These are phyloP conservation scores for Caenorhabditis drosophilae DNA, from an alignment of 2,888 invertebrate species.

Conservation along the genomic window DNA sequence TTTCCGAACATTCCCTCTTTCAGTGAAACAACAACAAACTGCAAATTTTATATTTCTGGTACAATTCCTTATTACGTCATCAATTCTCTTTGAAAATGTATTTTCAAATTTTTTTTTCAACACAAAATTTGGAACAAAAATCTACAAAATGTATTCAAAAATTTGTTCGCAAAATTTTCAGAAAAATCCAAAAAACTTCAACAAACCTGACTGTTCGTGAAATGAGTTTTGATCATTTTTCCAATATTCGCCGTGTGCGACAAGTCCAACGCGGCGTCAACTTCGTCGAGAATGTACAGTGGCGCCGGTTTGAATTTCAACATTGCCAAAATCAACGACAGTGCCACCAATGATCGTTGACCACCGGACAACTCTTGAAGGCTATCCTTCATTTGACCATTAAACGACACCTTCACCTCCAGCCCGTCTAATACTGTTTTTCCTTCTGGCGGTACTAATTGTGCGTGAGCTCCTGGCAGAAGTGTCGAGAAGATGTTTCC, in stretches of 20 bases:
- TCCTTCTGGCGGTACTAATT: conserved; percentile 80
- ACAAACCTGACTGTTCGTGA: conserved; percentile 82
- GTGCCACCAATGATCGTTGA: conserved; percentile 82
- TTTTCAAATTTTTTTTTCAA: conserved; percentile 8
- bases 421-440: conserved; percentile 82
- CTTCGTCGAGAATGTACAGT: conserved; percentile 96
- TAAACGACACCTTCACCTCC: conserved; percentile 88
- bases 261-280: conserved; percentile 92
- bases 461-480: conserved; percentile 87
- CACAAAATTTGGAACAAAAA: neutral
- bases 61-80: too few relatives aligned
- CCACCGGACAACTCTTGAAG: conserved; percentile 92
- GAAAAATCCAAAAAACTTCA: neutral
- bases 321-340: conserved; percentile 94
- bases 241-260: conserved; percentile 99
- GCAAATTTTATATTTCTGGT: conserved; percentile 4
- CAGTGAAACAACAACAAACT: conserved; percentile 96
- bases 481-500: conserved; percentile 90
- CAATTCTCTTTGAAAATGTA: too few relatives aligned
- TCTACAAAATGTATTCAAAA: too few relatives aligned
- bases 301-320: conserved; percentile 96
- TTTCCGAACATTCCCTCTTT: conserved; percentile 99
- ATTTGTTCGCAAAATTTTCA: neutral
- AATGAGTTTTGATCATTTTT: conserved; percentile 87
- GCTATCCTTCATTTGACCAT: conserved; percentile 92